Evolutionary conservation across 2,888 invertebrate genomes (phyloP), one percentile per base, ranked within the genome.

Genomic region (Zootermopsis nevadensis): DNA sequence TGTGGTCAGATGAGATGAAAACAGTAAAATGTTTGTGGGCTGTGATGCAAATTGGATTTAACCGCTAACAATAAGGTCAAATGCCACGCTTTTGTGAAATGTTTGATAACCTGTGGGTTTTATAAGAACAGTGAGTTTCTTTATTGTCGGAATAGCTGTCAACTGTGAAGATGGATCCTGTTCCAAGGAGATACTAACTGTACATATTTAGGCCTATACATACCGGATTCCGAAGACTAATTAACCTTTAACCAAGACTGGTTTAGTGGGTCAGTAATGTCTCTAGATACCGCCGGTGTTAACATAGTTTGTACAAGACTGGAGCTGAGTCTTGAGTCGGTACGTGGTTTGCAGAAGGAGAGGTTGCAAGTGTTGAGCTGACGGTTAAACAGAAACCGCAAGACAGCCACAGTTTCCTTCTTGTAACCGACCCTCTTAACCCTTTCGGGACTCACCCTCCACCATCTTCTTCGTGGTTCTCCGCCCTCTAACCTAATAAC

Each of bases 401-500:
- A 53, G 53, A 79, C 60, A 60, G 35, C 53, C 55, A 60, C n/a
- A 27, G 60, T 60, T n/a, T 60, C 60, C 60, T 60, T 60, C 60
- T 60, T 60, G 60, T 12, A n/a, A 60, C n/a, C 60, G n/a, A 31
- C 66, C 60, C n/a, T 31, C 80, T 80, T 66, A 55, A 66, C 60
- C 80, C 53, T 60, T 38, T 60, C 82, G 72, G 81, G 55, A 74
- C 74, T 33, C 67, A 22, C 81, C 38, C 31, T 42, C 30, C 30
- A 30, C 38, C 81, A 72, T 76, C 82, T 48, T 67, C 72, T 42
- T 48, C 81, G 80, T 66, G 48, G 48, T 53, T 33, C 79, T 48
- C 80, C 24, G 22, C 35, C 66, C 80, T n/a, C 80, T 82, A 79
- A 79, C 79, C 79, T 79, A 79, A 79, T 79, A 79, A 79, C 60